Conservation (phyloP, 2,797 vertebrate species). For the Balearica regulorum region DNA sequence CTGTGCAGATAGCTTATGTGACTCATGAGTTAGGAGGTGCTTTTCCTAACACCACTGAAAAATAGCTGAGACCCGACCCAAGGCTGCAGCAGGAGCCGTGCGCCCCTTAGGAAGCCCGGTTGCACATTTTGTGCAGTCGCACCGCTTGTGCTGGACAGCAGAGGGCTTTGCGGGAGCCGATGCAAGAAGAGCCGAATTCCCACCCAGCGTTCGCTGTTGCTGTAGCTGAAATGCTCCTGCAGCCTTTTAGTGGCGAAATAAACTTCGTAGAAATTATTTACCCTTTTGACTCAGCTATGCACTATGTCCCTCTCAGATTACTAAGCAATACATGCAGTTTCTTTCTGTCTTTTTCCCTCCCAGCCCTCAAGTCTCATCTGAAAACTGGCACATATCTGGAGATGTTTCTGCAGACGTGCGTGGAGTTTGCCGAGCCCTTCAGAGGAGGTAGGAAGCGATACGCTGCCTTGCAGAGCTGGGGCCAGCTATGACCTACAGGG, state of each 20-base stretch:
- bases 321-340: not conserved
- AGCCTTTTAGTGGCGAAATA: not conserved
- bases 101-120: not conserved
- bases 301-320: fast-evolving
- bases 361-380: not conserved
- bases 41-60: not conserved
- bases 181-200: too few relatives aligned
- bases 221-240: not conserved
- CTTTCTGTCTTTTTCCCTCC: not conserved
- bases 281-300: not conserved
- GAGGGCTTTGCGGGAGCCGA: not conserved
- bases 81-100: not conserved
- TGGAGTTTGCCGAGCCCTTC: not conserved
- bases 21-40: not conserved
- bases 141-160: not conserved
- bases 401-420: not conserved
- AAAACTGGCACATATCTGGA: not conserved
- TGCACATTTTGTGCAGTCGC: not conserved
- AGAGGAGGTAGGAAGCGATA: too few relatives aligned
- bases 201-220: not conserved
- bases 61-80: not conserved
- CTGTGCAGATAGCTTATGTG: not conserved
- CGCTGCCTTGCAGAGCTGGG: not conserved
- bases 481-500: not conserved
- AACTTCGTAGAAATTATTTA: not conserved